Conservation (phyloP, 2,797 vertebrate species). For the Crypturellus tataupa region DNA sequence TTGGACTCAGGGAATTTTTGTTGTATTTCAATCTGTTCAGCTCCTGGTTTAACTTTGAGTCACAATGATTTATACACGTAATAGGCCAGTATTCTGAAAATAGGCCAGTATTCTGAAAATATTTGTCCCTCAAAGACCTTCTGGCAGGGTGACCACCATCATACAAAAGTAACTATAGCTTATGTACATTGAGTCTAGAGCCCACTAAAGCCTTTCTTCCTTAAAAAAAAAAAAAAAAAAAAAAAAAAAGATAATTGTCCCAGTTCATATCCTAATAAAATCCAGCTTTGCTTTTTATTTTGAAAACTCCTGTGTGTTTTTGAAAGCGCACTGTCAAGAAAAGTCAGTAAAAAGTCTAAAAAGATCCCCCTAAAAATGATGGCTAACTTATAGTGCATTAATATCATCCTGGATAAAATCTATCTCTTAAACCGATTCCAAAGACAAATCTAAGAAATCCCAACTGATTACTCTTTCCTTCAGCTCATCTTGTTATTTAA, state of each 20-base stretch:
- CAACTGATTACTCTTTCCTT: background rate
- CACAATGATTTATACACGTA: background rate
- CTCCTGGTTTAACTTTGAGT: background rate
- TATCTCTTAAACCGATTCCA: background rate
- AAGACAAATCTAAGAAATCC: background rate
- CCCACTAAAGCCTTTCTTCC: background rate
- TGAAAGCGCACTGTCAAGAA: background rate
- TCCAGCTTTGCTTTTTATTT: background rate
- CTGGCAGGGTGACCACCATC: fast-evolving
- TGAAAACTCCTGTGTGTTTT: background rate
- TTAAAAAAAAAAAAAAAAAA: too few species aligned
- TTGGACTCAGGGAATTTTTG: background rate
- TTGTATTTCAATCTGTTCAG: background rate
- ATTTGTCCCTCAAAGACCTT: background rate
- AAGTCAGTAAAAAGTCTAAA: background rate
- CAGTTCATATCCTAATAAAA: background rate
- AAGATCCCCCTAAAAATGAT: background rate
- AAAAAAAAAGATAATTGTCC: background rate
- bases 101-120: background rate
- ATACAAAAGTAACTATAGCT: background rate
- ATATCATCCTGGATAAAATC: background rate
- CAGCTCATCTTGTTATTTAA: background rate
- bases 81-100: background rate
- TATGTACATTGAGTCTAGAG: background rate
- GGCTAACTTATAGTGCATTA: background rate